These are phyloP conservation scores for Mirza zaza DNA, from an alignment of 2,113 vertebrate genomes.

Conservation along the genomic window DNA sequence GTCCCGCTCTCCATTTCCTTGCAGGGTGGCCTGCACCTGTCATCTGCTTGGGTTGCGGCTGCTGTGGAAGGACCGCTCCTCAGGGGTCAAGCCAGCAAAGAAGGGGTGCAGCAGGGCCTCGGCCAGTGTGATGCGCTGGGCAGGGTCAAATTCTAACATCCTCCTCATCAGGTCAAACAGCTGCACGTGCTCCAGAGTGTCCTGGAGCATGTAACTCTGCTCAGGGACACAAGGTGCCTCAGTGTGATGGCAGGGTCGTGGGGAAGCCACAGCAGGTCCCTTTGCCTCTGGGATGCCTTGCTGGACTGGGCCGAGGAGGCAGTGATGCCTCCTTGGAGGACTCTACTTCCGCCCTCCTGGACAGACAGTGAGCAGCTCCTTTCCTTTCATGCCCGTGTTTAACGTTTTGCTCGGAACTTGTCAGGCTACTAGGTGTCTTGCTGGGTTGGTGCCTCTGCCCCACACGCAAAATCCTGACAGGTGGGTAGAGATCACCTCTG, in stretches of 20 bases:
- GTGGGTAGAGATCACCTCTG: conserved; percentile 22
- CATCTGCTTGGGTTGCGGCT: conserved; percentile 88
- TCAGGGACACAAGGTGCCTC: conserved; percentile 59
- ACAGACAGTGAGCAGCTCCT: background rate
- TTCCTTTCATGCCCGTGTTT: background rate
- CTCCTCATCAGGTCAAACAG: conserved; percentile 94
- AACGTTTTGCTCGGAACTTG: background rate
- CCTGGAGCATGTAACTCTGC: conserved; percentile 93
- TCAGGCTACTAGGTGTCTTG: conserved; percentile 6
- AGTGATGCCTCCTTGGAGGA: conserved; percentile 16
- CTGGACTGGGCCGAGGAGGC: background rate
- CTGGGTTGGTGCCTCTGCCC: conserved; percentile 44
- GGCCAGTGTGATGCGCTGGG: conserved; percentile 90
- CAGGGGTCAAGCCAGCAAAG: conserved; percentile 86
- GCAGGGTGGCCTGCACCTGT: conserved; percentile 59
- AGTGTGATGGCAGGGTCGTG: background rate
- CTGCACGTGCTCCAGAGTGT: conserved; percentile 89
- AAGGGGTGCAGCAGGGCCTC: conserved; percentile 93
- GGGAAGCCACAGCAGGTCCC: conserved; percentile 29
- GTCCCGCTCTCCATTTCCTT: background rate
- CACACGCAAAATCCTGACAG: conserved; percentile 52
- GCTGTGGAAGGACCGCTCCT: conserved; percentile 82
- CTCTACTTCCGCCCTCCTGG: conserved; percentile 17
- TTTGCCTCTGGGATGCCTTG: conserved; percentile 24
- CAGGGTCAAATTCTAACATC: conserved; percentile 95